Percentiles rank a stretch among this genome's conserved stretches.
phyloP scores from a whole-genome alignment of 2,113 vertebrate species.

The Vidua macroura region DNA sequence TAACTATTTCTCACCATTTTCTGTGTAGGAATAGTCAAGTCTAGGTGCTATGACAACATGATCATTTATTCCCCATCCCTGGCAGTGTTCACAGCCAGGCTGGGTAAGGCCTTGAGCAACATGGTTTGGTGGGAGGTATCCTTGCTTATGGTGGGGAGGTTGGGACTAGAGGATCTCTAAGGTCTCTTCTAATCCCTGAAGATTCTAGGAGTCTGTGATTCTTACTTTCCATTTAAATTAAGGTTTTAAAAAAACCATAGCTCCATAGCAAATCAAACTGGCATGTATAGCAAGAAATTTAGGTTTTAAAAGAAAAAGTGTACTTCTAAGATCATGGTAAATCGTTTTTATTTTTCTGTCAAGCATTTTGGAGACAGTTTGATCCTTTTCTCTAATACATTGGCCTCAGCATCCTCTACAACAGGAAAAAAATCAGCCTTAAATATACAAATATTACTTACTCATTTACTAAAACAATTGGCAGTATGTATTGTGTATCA shows the following conservation, averaged over 20 bases:
- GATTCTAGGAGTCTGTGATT: background rate
- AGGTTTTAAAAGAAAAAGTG: slow-evolving; percentile 37
- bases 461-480: background rate
- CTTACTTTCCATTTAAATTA: background rate
- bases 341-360: background rate
- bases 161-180: background rate
- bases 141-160: background rate
- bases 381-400: background rate
- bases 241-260: background rate
- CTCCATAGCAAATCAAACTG: background rate
- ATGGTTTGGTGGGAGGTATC: background rate
- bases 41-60: background rate
- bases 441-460: background rate
- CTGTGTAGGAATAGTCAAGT: background rate
- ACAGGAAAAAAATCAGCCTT: background rate
- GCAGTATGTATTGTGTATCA: background rate
- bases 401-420: background rate
- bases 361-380: background rate
- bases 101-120: background rate
- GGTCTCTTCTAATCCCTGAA: background rate
- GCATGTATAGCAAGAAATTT: background rate
- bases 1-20: background rate
- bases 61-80: background rate
- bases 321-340: background rate
- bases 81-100: background rate